phyloP scores from a whole-genome alignment of 2,888 invertebrate genomes.

The Agonopterix subpropinquella region DNA sequence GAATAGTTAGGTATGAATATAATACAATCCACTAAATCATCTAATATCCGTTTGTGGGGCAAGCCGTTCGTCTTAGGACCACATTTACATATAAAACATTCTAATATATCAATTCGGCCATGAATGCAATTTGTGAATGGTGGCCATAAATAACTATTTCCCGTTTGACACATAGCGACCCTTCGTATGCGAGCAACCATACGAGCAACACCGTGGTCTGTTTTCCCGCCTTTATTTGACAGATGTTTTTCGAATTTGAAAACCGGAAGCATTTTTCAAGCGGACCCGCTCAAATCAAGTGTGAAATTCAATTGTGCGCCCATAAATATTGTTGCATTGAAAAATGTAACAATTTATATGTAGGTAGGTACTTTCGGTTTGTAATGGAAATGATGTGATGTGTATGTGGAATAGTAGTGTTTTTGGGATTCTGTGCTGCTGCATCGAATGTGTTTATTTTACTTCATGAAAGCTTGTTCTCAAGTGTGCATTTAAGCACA shows the following conservation, averaged over 20 bases:
- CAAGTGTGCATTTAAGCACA: no score
- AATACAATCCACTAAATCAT: slow-evolving; percentile 43
- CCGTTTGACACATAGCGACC: slow-evolving; percentile 69
- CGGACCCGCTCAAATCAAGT: slow-evolving; percentile 62
- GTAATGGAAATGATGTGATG: no score
- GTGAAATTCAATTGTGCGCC: slow-evolving; percentile 71
- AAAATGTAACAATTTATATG: slow-evolving; percentile 33
- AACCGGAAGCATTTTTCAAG: slow-evolving; percentile 62
- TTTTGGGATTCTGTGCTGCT: no score
- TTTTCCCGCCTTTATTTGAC: slow-evolving; percentile 68
- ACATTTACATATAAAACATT: slow-evolving; percentile 75
- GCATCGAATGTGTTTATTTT: no score
- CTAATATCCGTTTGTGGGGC: slow-evolving; percentile 58
- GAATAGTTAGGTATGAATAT: no score
- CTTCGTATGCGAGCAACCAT: slow-evolving; percentile 46
- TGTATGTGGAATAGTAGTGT: no score
- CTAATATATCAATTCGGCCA: slow-evolving; percentile 71
- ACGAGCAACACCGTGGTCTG: slow-evolving; percentile 34
- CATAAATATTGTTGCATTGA: slow-evolving; percentile 60
- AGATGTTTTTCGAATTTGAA: slow-evolving; percentile 62
- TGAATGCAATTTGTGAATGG: slow-evolving; percentile 74
- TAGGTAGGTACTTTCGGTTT: no score
- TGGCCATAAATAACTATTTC: slow-evolving; percentile 71
- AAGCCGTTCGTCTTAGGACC: slow-evolving; percentile 58
- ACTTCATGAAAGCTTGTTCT: no score